Evolutionary conservation across 2,797 vertebrate genomes (phyloP).

Genomic region (Anas capensis): DNA sequence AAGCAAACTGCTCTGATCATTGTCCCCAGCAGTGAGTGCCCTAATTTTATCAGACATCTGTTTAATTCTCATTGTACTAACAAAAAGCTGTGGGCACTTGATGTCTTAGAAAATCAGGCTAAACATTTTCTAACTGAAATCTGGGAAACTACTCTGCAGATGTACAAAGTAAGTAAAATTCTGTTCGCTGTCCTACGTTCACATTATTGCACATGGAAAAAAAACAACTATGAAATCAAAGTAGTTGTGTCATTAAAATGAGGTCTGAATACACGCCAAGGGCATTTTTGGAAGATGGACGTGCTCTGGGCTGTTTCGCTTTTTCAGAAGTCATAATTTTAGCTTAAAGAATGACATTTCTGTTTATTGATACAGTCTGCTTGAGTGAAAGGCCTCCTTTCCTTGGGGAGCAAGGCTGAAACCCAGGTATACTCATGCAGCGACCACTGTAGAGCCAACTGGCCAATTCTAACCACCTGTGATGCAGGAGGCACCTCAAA

Average conservation of each 20-base stretch:
- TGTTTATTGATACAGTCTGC: background rate
- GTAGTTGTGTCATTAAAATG: background rate
- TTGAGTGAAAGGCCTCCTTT: background rate
- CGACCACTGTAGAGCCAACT: accelerated
- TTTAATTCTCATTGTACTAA: conserved; percentile 49
- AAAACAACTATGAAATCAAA: background rate
- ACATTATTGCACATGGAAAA: background rate
- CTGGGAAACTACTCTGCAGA: background rate
- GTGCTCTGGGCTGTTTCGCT: background rate
- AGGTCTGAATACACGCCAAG: background rate
- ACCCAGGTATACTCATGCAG: background rate
- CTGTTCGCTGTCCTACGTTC: background rate
- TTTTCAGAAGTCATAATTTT: background rate
- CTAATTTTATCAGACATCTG: conserved; percentile 64
- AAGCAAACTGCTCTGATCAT: background rate
- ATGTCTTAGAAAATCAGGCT: conserved; percentile 20
- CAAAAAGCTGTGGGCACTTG: conserved; percentile 30
- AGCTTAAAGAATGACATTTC: background rate
- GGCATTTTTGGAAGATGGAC: background rate
- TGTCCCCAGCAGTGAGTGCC: background rate
- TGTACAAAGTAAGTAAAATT: background rate
- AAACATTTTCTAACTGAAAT: conserved; percentile 14
- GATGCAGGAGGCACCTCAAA: background rate
- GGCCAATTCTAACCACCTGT: background rate
- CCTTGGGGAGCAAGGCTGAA: background rate